Evolutionary conservation across 2,888 invertebrate species (phyloP).

Genomic region (Megamerina dolium): DNA sequence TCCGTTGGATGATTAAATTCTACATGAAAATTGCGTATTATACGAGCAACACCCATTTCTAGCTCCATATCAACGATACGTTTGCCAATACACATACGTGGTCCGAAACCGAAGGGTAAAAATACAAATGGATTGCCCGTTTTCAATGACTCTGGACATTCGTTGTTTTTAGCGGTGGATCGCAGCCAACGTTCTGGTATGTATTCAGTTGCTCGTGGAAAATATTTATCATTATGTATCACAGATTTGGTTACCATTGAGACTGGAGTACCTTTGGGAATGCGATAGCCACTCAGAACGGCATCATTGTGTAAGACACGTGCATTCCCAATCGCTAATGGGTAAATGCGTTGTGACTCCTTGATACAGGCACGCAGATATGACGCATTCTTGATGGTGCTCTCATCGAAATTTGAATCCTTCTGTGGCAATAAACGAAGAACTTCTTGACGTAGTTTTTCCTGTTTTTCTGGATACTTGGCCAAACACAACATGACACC

Average conservation of each 20-base stretch:
- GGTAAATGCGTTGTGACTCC: slow-evolving; percentile 61
- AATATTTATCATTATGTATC: slow-evolving; percentile 53
- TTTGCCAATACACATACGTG: slow-evolving; percentile 65
- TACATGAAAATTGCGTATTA: slow-evolving; percentile 37
- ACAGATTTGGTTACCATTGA: slow-evolving; percentile 59
- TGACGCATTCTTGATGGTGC: slow-evolving; percentile 51
- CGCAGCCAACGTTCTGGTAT: slow-evolving; percentile 25
- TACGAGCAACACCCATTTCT: slow-evolving; percentile 52
- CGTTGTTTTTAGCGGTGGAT: neutral
- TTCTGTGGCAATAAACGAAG: slow-evolving; percentile 43
- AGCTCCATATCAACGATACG: slow-evolving; percentile 70
- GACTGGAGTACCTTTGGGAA: slow-evolving; percentile 63
- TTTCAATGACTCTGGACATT: slow-evolving; percentile 17
- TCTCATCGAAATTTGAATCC: slow-evolving; percentile 48
- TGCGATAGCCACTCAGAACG: slow-evolving; percentile 58
- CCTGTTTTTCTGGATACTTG: slow-evolving; percentile 59
- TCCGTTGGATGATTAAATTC: slow-evolving; percentile 37
- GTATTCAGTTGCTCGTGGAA: slow-evolving; percentile 16
- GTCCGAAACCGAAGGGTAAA: slow-evolving; percentile 66
- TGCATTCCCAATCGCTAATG: slow-evolving; percentile 55
- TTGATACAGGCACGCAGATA: slow-evolving; percentile 70
- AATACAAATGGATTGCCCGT: slow-evolving; percentile 27
- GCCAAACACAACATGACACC: slow-evolving; percentile 50
- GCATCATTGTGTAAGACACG: slow-evolving; percentile 54
- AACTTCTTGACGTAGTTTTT: slow-evolving; percentile 58